Base-by-base conservation (phyloP, 2,797 vertebrate species). In the Tauraco hartlaubi region DNA sequence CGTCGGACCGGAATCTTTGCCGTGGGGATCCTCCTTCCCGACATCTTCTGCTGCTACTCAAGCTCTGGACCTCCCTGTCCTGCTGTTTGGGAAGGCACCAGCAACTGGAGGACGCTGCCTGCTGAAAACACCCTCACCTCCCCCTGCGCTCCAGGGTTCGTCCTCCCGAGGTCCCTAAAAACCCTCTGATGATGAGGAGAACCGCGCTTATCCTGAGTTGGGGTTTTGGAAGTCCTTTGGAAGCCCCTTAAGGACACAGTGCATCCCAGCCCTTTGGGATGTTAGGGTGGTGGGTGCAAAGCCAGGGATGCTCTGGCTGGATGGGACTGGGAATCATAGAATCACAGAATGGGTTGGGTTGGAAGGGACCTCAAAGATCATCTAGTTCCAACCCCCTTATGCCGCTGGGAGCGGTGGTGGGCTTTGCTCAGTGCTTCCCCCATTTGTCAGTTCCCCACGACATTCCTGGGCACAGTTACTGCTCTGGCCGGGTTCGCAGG, bases 321-420 rank as follows among this genome's bases (percentile, higher is more conserved):
- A 9, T 0, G 1, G 41, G 28, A 43, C 35, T 62, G 62, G 67
- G n/a, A 37, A 52, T 41, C 39, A 41, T 41, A 41, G 39, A 41
- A 41, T 41, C 39, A 41, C 15, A 14, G 39, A 41, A 12, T 41
- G 39, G 39, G 14, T 41, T 41, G 39, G 13, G 39, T 13, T 41
- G 39, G 39, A 13, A 41, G 39, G 39, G 39, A 41, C 39, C 39
- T 41, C 39, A 41, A 41, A 41, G 39, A 41, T 41, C 39, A 41
- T 14, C 39, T 14, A 41, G 39, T 41, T 41, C 39, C 39, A 41
- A 41, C 39, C 39, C 39, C 39, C 39, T 13, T 41, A 41, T 46
- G 5, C 6, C 1, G 0, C 25, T 0, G 3, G 58, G 44, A 74
- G 16, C 0, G 0, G 5, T 1, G 22, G 17, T 9, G 28, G 44